Percentiles rank a stretch among this genome's conserved stretches.
Evolutionary conservation across 2,113 vertebrate genomes (phyloP).

Genomic region (Pelvicachromis taeniatus): DNA sequence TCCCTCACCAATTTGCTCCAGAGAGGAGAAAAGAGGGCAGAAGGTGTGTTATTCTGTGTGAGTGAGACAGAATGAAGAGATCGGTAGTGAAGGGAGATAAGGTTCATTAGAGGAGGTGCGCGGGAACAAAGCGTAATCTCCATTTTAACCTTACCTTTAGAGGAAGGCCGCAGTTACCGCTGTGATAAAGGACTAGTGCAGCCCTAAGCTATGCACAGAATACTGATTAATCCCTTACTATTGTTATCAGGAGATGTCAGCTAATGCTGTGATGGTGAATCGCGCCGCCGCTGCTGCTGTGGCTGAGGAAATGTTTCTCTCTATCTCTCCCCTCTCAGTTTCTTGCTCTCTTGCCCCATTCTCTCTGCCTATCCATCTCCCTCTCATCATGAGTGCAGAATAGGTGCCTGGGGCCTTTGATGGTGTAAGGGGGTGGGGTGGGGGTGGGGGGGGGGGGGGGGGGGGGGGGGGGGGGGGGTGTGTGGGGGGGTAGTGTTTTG

Average conservation of each 20-base stretch:
- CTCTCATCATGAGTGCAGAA: slow-evolving; percentile 24
- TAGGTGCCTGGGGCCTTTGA: slow-evolving; percentile 32
- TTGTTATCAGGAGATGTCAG: slow-evolving; percentile 60
- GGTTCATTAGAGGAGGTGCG: slow-evolving; percentile 66
- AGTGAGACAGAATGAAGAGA: slow-evolving; percentile 42
- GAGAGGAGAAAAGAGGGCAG: slow-evolving; percentile 9
- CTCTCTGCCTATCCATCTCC: slow-evolving; percentile 33
- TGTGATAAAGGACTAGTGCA: slow-evolving; percentile 58
- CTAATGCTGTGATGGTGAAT: slow-evolving; percentile 51
- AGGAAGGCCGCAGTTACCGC: slow-evolving; percentile 49
- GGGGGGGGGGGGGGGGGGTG: neutral
- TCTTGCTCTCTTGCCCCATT: slow-evolving; percentile 7
- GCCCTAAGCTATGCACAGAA: slow-evolving; percentile 46
- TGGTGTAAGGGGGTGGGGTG: neutral
- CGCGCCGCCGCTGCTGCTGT: slow-evolving; percentile 19
- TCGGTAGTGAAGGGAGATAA: slow-evolving; percentile 62
- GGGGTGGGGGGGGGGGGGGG: neutral
- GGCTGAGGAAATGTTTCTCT: slow-evolving; percentile 28
- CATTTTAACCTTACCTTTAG: slow-evolving; percentile 74
- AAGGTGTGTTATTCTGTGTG: slow-evolving; percentile 24
- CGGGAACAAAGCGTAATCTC: slow-evolving; percentile 68
- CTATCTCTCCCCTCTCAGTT: slow-evolving; percentile 6
- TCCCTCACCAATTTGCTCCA: neutral
- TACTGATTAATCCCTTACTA: slow-evolving; percentile 64
- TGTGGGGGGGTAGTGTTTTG: slow-evolving; percentile 41